Evolutionary conservation across 2,888 invertebrate genomes (phyloP), one percentile per base, ranked within the genome.

Genomic region (Ochropleura plecta): DNA sequence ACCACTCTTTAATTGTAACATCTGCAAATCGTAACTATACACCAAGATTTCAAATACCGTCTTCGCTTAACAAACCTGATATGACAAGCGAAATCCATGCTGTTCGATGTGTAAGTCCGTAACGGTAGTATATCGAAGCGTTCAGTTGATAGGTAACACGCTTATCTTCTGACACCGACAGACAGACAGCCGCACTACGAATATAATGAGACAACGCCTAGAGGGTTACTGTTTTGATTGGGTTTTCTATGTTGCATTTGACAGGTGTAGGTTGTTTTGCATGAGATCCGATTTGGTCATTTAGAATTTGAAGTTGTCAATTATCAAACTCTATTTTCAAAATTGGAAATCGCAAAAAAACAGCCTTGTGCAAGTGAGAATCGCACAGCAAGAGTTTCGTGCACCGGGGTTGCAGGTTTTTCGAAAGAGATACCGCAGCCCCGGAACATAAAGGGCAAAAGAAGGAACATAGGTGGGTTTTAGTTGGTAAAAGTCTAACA

Each of bases 151-250:
- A 84, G 78, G 87, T 81, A 84, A 86, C 85, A 73, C 46, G 84
- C 85, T 89, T 89, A 89, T 90, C 89, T 90, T 82, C 75, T 83
- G 86, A 88, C 83, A 78, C 40, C 78, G 86, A 86, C 80, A 79
- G 70, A 68, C 67, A 73, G 67, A 78, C 73, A 63, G 64, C 51
- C 49, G 53, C 64, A 79, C 76, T 83, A 66, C 57, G 59, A 70
- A 53, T 80, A 76, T 81, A 73, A 70, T 60, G 66, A 67, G 70
- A 72, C 14, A 16, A 71, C 20, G 48, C 6, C 42, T 5, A 12
- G 9, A 30, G 3, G 5, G 14, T 5, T 7, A 20, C 14, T 18
- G 48, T 62, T 49, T 48, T 76, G 46, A 30, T 9, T 48, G 8
- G 10, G 10, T 8, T 64, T 42, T 60, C 62, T 4, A 14, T n/a